Percentiles rank a stretch among this genome's conserved stretches.
Evolutionary conservation across 2,113 vertebrate genomes (phyloP).

Genomic region (Larimichthys crocea): DNA sequence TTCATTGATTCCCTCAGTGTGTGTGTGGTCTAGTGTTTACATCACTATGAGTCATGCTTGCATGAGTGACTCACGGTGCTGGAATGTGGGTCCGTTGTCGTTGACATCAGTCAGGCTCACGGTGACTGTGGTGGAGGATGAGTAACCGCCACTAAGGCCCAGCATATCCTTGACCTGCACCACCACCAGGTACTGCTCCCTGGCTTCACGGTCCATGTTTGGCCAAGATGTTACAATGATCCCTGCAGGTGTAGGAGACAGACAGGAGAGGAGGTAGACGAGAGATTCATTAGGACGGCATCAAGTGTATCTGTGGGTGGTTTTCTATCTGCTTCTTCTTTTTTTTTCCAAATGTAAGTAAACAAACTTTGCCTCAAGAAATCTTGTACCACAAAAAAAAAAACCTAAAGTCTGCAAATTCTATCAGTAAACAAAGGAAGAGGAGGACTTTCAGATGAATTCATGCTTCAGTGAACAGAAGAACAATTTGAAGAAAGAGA

Average conservation of each 20-base stretch:
- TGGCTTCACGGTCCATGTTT: conserved; percentile 92
- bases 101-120: conserved; percentile 93
- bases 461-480: conserved; percentile 26
- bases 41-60: conserved; percentile 15
- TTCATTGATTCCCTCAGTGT: conserved; percentile 42
- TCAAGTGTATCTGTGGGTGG: conserved; percentile 33
- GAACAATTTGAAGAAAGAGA: conserved; percentile 30
- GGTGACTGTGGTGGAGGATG: conserved; percentile 91
- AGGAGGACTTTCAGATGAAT: conserved; percentile 36
- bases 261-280: background rate
- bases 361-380: conserved; percentile 47
- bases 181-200: conserved; percentile 89
- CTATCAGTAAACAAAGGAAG: background rate
- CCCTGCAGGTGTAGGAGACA: conserved; percentile 78
- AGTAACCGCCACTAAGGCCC: conserved; percentile 88
- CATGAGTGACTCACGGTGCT: conserved; percentile 87
- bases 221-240: conserved; percentile 90
- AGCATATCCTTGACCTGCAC: conserved; percentile 96
- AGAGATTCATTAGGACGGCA: conserved; percentile 11
- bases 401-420: too few species aligned
- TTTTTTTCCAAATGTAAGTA: conserved; percentile 6
- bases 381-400: background rate
- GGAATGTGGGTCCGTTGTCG: conserved; percentile 95
- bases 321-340: background rate
- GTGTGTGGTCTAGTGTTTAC: conserved; percentile 17